These are phyloP conservation scores for Liasis olivaceus DNA, from an alignment of 2,797 vertebrate genomes.

Conservation along the genomic window DNA sequence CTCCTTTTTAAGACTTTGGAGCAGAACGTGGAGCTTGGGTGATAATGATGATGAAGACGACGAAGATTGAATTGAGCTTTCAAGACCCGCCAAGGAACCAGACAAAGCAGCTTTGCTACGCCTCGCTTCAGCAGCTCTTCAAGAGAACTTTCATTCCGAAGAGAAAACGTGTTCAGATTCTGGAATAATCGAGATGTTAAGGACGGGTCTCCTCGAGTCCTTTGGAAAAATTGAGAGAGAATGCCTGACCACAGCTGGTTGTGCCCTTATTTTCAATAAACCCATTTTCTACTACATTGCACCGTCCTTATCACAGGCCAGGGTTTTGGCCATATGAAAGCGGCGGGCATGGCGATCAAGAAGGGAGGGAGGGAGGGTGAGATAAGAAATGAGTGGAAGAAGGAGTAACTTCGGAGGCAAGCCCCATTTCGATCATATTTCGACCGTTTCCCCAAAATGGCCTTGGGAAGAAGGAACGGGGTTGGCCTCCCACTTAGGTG, in stretches of 20 bases:
- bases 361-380: neutral
- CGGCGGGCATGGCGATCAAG: fast-evolving
- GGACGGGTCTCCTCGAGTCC: neutral
- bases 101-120: neutral
- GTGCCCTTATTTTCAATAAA: constrained; percentile 32
- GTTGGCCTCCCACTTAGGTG: no score
- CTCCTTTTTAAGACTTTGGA: neutral
- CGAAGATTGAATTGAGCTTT: neutral
- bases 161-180: neutral
- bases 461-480: no score
- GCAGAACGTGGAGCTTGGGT: neutral
- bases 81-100: neutral
- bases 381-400: neutral
- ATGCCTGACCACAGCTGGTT: neutral
- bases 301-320: neutral
- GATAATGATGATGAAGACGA: neutral
- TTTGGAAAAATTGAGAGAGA: neutral
- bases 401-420: neutral
- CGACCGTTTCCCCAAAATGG: no score
- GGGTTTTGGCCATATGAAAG: neutral
- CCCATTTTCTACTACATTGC: constrained; percentile 8
- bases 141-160: neutral
- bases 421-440: neutral
- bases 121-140: constrained; percentile 37
- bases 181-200: neutral